Evolutionary conservation across 2,888 invertebrate genomes (phyloP), one percentile per base, ranked within the genome.

Genomic region (Steinernema scapterisci): DNA sequence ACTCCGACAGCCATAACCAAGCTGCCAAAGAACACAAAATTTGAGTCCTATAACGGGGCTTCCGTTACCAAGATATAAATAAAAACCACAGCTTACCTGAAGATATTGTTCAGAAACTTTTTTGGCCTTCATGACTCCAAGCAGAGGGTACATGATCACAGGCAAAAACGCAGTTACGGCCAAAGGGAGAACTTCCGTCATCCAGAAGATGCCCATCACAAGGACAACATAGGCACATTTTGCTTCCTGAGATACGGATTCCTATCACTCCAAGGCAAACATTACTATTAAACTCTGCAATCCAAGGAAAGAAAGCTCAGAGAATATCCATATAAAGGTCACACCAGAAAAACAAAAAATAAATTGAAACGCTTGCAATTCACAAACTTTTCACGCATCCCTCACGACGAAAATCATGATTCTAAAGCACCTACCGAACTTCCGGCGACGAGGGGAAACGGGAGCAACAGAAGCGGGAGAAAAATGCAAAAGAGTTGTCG

Each of bases 1-100:
- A 89, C 88, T 0, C 88, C 88, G 19, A 88, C 87, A 3, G 89
- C 89, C n/a, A 89, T 87, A 11, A 89, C 82, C 70, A 89, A 83
- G 46, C 89, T 88, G 23, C 89, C 89, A 73, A 89, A 82, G 80
- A 89, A 89, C 76, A 89, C 79, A 85, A 89, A 87, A 80, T 83
- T 87, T 13, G 87, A 87, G 73, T 81, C 81, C 74, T 77, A 43
- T 21, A 48, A 48, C 45, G n/a, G n/a, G n/a, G n/a, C n/a, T n/a
- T n/a, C n/a, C n/a, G n/a, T n/a, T n/a, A 23, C 3, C 21, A 23
- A 7, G 1, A 27, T 1, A 27, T 21, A 1, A 38, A 43, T 6
- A n/a, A 1, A 0, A 70, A 44, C 23, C 21, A 11, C 0, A 0
- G 16, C 72, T 23, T 71, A 73, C 73, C 44, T 38, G 71, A 44